These are phyloP conservation scores for Pocillopora verrucosa DNA, from an alignment of 64 coral and sea anemone genomes.

Conservation along the genomic window DNA sequence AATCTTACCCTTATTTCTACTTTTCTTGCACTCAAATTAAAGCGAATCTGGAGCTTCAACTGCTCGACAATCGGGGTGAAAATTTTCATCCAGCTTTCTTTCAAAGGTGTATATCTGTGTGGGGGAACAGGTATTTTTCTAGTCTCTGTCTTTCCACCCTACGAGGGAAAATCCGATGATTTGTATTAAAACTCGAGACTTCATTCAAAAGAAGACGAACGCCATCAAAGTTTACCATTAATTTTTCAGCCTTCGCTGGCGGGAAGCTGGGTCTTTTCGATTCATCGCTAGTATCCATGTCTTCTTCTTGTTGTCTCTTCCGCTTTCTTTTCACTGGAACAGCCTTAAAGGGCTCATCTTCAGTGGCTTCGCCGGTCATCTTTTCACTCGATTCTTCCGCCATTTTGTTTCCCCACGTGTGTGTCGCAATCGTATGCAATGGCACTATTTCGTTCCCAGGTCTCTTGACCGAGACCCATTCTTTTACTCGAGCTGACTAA, in stretches of 20 bases:
- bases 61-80: slow-evolving; percentile 94
- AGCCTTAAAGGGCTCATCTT: slow-evolving; percentile 73
- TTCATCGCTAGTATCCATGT: slow-evolving; percentile 67
- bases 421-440: slow-evolving; percentile 1
- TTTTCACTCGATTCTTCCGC: slow-evolving; percentile 45
- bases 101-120: slow-evolving; percentile 91
- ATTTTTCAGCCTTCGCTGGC: slow-evolving; percentile 78
- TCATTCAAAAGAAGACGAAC: neutral
- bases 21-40: slow-evolving; percentile 89
- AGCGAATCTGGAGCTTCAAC: slow-evolving; percentile 95
- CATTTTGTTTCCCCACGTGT: slow-evolving; percentile 66
- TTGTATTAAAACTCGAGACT: neutral
- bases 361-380: slow-evolving; percentile 4
- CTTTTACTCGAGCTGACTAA: too few relatives aligned
- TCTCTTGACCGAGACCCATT: neutral
- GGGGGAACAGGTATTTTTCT: slow-evolving; percentile 94
- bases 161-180: neutral
- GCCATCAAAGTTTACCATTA: slow-evolving; percentile 54
- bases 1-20: slow-evolving; percentile 87
- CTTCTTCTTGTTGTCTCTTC: slow-evolving; percentile 80
- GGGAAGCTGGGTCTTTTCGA: slow-evolving; percentile 84
- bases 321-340: slow-evolving; percentile 81
- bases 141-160: slow-evolving; percentile 87
- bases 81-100: slow-evolving; percentile 97
- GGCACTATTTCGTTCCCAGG: slow-evolving; percentile 40